Base-by-base conservation (phyloP, 2,797 vertebrate genomes). In the Epinephelus awoara region DNA sequence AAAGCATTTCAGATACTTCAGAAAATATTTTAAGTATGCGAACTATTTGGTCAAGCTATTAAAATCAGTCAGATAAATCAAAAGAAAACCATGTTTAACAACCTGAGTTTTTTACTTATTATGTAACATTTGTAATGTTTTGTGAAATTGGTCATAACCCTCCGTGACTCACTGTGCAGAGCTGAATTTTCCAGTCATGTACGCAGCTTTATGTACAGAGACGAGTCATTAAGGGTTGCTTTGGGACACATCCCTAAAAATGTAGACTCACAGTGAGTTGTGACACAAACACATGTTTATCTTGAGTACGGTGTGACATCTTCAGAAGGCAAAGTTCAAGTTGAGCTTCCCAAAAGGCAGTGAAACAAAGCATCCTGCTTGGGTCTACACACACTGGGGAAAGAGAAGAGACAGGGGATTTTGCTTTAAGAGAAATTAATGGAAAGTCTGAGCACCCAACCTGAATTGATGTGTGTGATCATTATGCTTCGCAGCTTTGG, bases 401-500 rank as follows among this genome's bases (percentile, higher is more conserved):
- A 56, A 29, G 21, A 8, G 17, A 15, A 27, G 50, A 21, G 49
- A 59, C 2, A 29, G 21, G 21, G 17, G 0, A 10, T 72, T 52
- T 54, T 59, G 3, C 6, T 66, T 49, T 34, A 13, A 54, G 52
- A 81, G 19, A 70, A 58, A 76, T 50, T 50, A 4, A 59, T 49
- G 17, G 19, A 6, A 61, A 66, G 29, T 46, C 40, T 55, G 56
- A 72, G 62, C 0, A 0, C 42, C 70, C 13, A 8, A 6, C 15
- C 23, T 61, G 25, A 70, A 38, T 5, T 83, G 18, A 86, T 57
- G 40, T 59, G 23, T 84, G 29, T 78, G 46, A 69, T 83, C 29
- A 9, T 81, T 42, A 29, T 80, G 38, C 61, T 76, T 44, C 82
- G 7, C 93, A 99, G 98, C 98, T 29, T 90, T 99, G 93, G 98